These are phyloP conservation scores for Acanthoscelides obtectus DNA, from an alignment of 2,888 invertebrate species.

Conservation along the genomic window DNA sequence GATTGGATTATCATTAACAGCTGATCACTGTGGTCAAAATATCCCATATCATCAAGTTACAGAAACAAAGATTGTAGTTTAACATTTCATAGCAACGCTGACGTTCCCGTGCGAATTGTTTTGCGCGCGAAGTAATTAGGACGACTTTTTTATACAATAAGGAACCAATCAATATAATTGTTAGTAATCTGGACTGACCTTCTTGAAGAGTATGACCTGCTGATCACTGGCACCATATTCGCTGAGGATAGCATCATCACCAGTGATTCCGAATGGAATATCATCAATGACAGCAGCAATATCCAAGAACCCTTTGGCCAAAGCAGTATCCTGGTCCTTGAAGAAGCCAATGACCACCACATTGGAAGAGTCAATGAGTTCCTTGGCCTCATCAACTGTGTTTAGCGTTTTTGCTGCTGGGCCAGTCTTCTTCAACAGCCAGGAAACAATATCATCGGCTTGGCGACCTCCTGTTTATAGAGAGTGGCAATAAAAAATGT, in stretches of 20 bases:
- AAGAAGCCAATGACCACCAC: slow-evolving; percentile 91
- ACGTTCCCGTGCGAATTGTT: too few relatives aligned
- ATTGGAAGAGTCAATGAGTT: slow-evolving; percentile 72
- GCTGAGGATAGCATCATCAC: slow-evolving; percentile 69
- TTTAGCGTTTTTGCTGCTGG: slow-evolving; percentile 82
- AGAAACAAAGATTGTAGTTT: too few relatives aligned
- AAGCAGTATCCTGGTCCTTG: slow-evolving; percentile 70
- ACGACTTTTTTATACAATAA: too few relatives aligned
- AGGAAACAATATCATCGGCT: slow-evolving; percentile 86
- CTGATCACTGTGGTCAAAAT: too few relatives aligned
- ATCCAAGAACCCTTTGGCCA: slow-evolving; percentile 78
- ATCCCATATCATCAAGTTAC: too few relatives aligned
- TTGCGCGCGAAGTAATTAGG: too few relatives aligned
- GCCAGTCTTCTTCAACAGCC: slow-evolving; percentile 96
- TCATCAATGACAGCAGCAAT: slow-evolving; percentile 82
- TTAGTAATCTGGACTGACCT: slow-evolving; percentile 56
- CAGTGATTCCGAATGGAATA: slow-evolving; percentile 81
- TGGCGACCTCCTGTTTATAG: slow-evolving; percentile 72
- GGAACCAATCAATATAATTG: too few relatives aligned
- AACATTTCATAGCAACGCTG: too few relatives aligned
- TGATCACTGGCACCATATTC: slow-evolving; percentile 79
- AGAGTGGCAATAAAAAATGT: slow-evolving; percentile 3
- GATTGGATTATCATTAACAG: too few relatives aligned
- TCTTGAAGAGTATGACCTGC: slow-evolving; percentile 85
- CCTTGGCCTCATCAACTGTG: slow-evolving; percentile 76